Evolutionary conservation across 2,797 vertebrate genomes (phyloP).

Genomic region (Peromyscus eremicus): DNA sequence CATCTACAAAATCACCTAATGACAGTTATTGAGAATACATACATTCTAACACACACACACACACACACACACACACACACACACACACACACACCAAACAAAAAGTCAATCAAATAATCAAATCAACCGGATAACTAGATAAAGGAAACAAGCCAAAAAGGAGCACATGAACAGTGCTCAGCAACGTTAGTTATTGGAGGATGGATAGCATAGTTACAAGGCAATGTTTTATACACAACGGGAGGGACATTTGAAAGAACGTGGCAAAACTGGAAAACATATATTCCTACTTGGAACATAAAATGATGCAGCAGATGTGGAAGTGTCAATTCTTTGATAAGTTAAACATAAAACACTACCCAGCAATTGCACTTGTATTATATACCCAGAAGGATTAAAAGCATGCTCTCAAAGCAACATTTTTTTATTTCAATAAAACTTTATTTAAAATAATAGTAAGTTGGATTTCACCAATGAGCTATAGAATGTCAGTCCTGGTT

Average conservation of each 20-base stretch:
- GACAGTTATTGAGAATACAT: not conserved
- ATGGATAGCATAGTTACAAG: not conserved
- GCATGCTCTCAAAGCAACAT: not conserved
- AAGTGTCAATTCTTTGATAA: not conserved
- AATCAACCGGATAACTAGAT: not conserved
- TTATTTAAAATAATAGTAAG: not conserved
- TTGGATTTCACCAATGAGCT: not conserved
- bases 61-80: not conserved
- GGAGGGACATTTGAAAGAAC: not conserved
- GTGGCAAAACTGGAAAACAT: not conserved
- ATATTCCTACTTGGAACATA: not conserved
- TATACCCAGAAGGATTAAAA: conserved; percentile 31
- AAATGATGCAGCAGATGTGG: not conserved
- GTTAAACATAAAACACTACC: conserved; percentile 11
- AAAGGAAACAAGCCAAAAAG: not conserved
- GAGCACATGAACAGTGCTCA: not conserved
- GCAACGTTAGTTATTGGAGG: not conserved
- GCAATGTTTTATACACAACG: not conserved
- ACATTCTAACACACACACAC: not conserved
- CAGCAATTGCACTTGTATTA: not conserved
- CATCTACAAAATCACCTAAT: not conserved
- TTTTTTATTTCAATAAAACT: not conserved
- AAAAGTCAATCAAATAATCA: not conserved
- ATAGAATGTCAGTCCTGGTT: not conserved
- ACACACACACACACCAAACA: not conserved